Evolutionary conservation across 2,797 vertebrate genomes (phyloP).

Genomic region (Hemibagrus guttatus): DNA sequence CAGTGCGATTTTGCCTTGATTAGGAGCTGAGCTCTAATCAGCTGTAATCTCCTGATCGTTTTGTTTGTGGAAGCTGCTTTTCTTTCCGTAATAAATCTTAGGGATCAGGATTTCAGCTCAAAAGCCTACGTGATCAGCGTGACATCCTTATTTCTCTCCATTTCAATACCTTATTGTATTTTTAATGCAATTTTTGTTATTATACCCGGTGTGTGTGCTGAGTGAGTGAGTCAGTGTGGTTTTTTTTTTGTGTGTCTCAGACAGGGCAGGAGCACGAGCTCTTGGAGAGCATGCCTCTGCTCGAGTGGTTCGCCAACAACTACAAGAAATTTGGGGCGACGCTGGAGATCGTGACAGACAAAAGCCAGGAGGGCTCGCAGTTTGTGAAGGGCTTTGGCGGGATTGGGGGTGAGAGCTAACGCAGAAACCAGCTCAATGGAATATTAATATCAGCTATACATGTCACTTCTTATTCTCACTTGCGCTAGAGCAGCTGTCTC

Average conservation of each 20-base stretch:
- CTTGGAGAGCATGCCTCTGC: slow-evolving; percentile 97
- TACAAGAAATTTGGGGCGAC: slow-evolving; percentile 99
- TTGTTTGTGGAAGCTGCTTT: too few relatives aligned
- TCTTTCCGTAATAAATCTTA: background rate
- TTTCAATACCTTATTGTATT: background rate
- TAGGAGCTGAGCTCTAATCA: background rate
- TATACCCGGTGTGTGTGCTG: slow-evolving; percentile 14
- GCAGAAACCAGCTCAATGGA: too few relatives aligned
- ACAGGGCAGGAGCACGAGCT: slow-evolving; percentile 98
- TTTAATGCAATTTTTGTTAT: background rate
- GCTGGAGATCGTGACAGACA: slow-evolving; percentile 99
- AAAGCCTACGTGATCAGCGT: too few relatives aligned
- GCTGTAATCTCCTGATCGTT: background rate
- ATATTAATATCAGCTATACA: background rate
- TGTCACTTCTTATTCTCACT: background rate
- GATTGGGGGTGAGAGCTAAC: slow-evolving; percentile 86
- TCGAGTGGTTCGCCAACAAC: slow-evolving; percentile 99
- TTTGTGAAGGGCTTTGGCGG: slow-evolving; percentile 99
- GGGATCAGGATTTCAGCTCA: background rate
- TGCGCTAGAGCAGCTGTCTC: background rate
- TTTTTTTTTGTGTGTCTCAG: slow-evolving; percentile 63
- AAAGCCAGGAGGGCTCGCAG: slow-evolving; percentile 99
- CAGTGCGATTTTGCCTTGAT: background rate
- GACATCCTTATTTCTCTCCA: too few relatives aligned
- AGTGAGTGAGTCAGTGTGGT: background rate